A percentile compares a stretch with the other conserved stretches of the same genome.
Evolutionary conservation across 37 sponge, comb jelly and placozoan species (phyloP).

Genomic region (Bolinopsis microptera): DNA sequence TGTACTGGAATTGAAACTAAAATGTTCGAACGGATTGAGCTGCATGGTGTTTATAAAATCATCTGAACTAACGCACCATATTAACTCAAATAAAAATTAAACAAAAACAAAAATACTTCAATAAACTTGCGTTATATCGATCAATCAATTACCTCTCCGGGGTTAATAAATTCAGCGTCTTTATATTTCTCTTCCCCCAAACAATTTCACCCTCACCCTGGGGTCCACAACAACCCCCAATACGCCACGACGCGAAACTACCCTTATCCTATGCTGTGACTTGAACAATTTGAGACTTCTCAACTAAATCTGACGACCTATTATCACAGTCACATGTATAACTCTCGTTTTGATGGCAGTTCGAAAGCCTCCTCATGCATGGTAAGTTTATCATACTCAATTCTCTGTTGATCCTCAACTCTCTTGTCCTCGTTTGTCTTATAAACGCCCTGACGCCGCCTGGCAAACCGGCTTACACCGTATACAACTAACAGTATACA

Average conservation of each 20-base stretch:
- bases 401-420: conserved; percentile 16
- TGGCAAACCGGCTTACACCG: conserved; percentile 61
- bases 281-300: not conserved
- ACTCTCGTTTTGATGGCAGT: conserved; percentile 39
- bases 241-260: not conserved
- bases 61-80: not conserved
- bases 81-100: not conserved
- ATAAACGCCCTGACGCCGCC: conserved; percentile 58
- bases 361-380: conserved; percentile 51
- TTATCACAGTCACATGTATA: conserved; percentile 43
- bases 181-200: not conserved
- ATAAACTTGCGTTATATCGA: not conserved
- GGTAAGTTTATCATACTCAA: conserved; percentile 17
- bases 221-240: not conserved
- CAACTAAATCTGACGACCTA: not conserved
- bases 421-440: conserved; percentile 64
- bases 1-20: too few species aligned
- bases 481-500: conserved; percentile 12
- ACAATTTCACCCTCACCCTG: not conserved
- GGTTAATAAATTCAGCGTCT: not conserved
- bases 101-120: not conserved
- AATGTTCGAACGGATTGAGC: too few species aligned
- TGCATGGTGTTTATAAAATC: not conserved
- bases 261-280: not conserved
- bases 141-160: too few species aligned